Evolutionary conservation across 2,113 vertebrate genomes (phyloP).

Genomic region (Centropus bengalensis): DNA sequence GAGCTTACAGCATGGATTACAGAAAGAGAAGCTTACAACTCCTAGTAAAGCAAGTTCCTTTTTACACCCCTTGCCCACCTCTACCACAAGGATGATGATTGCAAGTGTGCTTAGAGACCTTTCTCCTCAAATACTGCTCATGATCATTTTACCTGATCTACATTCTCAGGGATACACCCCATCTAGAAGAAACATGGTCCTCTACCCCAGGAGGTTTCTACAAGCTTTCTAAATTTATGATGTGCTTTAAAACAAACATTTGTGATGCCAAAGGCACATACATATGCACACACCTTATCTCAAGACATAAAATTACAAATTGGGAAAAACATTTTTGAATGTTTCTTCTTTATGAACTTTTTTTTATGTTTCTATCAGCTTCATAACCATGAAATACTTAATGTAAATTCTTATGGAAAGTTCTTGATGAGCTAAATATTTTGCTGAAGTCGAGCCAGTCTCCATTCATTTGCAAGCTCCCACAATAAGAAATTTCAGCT

Average conservation of each 20-base stretch:
- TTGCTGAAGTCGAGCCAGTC: background rate
- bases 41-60: background rate
- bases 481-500: background rate
- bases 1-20: background rate
- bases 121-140: background rate
- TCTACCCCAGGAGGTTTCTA: background rate
- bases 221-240: background rate
- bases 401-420: background rate
- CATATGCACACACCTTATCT: background rate
- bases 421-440: background rate
- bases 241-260: background rate
- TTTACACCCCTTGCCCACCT: background rate
- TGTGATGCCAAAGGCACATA: background rate
- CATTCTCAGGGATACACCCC: background rate
- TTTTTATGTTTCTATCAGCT: background rate
- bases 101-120: background rate
- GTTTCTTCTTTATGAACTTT: background rate
- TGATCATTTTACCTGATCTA: background rate
- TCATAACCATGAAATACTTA: background rate
- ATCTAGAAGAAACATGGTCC: background rate
- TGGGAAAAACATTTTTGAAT: background rate
- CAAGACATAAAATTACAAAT: background rate
- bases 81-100: background rate
- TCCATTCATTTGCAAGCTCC: background rate
- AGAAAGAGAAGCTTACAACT: background rate